Evolutionary conservation across 2,113 vertebrate species (phyloP).

Genomic region (Atrichornis clamosus): DNA sequence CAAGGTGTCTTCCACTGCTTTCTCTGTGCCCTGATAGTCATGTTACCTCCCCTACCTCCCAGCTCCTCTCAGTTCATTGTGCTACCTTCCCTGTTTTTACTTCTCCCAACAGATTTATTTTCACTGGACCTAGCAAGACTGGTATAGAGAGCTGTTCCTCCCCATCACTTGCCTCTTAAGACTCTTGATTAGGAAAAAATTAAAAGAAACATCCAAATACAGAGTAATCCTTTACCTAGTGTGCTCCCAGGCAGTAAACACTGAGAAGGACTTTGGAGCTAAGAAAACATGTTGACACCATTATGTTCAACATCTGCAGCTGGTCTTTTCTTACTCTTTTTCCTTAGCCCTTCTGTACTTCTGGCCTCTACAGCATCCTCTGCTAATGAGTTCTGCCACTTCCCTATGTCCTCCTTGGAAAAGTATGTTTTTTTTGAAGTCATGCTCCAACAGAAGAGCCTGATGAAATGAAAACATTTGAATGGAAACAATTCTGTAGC

Average conservation of each 20-base stretch:
- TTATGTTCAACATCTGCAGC: neutral
- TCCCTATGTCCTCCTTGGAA: neutral
- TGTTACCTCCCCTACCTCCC: no score
- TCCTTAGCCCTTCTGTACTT: neutral
- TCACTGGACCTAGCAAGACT: neutral
- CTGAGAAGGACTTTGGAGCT: neutral
- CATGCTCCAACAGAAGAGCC: neutral
- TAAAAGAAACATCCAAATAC: neutral
- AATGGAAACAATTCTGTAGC: neutral
- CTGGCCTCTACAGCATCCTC: neutral
- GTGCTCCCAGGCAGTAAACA: neutral
- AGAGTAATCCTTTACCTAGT: neutral
- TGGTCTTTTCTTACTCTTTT: neutral
- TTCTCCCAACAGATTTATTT: neutral
- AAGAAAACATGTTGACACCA: neutral
- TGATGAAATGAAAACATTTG: neutral
- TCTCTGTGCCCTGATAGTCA: neutral
- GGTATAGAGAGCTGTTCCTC: neutral
- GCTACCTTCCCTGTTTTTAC: neutral
- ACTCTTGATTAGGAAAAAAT: neutral
- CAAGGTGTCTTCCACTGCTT: neutral
- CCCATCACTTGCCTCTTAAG: neutral
- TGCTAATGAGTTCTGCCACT: neutral
- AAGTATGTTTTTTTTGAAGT: neutral
- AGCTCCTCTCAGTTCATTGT: neutral